Percentiles rank a stretch among this genome's conserved stretches.
These are phyloP conservation scores for Ceratina japonica DNA, from an alignment of 1,140 invertebrate genomes.

Conservation along the genomic window DNA sequence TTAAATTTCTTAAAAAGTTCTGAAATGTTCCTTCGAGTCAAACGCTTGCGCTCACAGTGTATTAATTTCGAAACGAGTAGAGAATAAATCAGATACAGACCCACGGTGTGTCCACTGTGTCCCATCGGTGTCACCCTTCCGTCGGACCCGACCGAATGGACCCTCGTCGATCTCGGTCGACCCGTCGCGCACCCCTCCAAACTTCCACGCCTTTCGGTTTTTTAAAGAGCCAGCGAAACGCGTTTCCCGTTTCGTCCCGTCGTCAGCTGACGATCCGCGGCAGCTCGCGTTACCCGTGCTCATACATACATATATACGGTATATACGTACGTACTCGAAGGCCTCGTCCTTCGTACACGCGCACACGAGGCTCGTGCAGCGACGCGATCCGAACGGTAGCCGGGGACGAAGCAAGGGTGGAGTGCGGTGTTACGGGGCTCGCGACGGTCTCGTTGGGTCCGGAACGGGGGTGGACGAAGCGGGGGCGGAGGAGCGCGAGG, in stretches of 20 bases:
- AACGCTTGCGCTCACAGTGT: too few species aligned
- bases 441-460: constrained; percentile 8
- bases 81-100: too few species aligned
- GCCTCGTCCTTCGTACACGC: constrained; percentile 68
- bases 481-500: background rate
- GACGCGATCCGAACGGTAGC: constrained; percentile 9
- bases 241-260: constrained; percentile 56
- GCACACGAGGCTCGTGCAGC: constrained; percentile 16
- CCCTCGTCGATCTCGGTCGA: too few species aligned
- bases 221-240: background rate
- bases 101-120: too few species aligned
- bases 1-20: too few species aligned
- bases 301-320: constrained; percentile 27
- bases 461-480: background rate
- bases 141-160: too few species aligned
- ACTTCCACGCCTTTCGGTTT: background rate
- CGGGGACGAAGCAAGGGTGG: background rate
- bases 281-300: constrained; percentile 15
- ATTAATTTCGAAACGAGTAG: too few species aligned
- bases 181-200: background rate
- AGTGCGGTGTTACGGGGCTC: background rate
- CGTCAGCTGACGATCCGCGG: constrained; percentile 60
- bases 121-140: too few species aligned
- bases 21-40: too few species aligned
- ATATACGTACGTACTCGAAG: too few species aligned